These are phyloP conservation scores for Phortica variegata DNA, from an alignment of 1,140 invertebrate genomes.

Conservation along the genomic window DNA sequence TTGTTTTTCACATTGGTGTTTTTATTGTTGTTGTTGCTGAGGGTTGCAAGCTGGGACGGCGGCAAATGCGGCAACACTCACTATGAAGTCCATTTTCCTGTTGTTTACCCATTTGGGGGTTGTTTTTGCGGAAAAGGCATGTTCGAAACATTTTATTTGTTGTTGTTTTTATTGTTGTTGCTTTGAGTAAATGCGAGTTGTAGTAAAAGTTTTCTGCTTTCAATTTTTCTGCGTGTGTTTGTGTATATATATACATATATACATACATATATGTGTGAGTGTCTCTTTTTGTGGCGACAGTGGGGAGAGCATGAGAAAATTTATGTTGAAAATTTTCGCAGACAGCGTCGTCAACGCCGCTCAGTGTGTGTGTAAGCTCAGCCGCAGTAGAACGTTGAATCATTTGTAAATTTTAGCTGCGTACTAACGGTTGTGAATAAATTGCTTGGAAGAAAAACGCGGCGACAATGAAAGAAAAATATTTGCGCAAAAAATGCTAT, in stretches of 20 bases:
- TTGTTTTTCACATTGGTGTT: too few species aligned
- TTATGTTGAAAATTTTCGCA: too few species aligned
- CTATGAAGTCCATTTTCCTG: constrained; percentile 4
- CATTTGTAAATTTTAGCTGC: constrained; percentile 48
- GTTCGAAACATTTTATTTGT: too few species aligned
- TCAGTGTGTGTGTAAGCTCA: constrained; percentile 29
- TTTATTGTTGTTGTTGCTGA: constrained; percentile 35
- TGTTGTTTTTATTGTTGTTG: neutral
- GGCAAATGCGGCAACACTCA: neutral
- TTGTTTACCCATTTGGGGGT: constrained; percentile 34
- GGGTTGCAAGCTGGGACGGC: constrained; percentile 9
- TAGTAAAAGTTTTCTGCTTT: neutral
- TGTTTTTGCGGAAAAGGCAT: constrained; percentile 23
- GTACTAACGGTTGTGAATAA: constrained; percentile 53
- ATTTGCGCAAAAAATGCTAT: constrained; percentile 10
- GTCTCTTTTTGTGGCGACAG: too few species aligned
- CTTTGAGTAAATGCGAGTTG: neutral
- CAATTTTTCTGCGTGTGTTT: constrained; percentile 33
- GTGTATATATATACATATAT: too few species aligned
- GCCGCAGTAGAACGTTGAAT: constrained; percentile 22
- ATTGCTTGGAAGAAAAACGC: constrained; percentile 16
- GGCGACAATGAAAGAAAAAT: constrained; percentile 11
- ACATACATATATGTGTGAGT: too few species aligned
- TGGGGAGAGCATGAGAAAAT: too few species aligned
- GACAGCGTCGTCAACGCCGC: neutral